Percentiles rank a stretch among this genome's conserved stretches.
These are phyloP conservation scores for Muscicapa comitata DNA, from an alignment of 2,797 vertebrate species.

Conservation along the genomic window DNA sequence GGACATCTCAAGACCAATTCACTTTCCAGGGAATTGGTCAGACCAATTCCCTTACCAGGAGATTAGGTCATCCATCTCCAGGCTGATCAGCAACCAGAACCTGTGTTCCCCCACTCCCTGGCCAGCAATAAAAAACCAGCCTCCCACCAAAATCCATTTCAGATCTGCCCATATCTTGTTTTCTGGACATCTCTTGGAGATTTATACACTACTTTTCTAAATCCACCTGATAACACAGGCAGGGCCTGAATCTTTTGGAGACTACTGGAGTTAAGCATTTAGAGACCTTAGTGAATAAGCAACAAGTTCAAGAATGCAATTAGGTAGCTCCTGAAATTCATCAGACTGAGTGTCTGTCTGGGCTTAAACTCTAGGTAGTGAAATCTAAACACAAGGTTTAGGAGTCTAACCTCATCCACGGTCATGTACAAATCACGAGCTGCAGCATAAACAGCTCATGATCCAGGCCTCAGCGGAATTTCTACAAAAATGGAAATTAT, in stretches of 20 bases:
- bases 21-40: neutral
- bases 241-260: neutral
- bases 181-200: neutral
- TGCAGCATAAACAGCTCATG: neutral
- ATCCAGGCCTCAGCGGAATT: neutral
- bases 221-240: neutral
- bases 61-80: neutral
- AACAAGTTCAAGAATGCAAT: neutral
- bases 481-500: neutral
- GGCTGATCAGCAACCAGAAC: neutral
- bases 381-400: neutral
- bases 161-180: neutral
- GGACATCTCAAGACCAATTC: neutral
- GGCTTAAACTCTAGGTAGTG: neutral
- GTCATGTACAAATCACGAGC: neutral
- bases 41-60: neutral
- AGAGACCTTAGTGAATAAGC: neutral
- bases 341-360: neutral
- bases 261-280: neutral
- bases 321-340: neutral
- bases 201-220: neutral
- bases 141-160: neutral
- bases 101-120: accelerated
- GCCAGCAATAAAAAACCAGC: neutral
- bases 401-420: neutral